Conservation (phyloP, 2,113 vertebrate genomes). For the Aptenodytes patagonicus region DNA sequence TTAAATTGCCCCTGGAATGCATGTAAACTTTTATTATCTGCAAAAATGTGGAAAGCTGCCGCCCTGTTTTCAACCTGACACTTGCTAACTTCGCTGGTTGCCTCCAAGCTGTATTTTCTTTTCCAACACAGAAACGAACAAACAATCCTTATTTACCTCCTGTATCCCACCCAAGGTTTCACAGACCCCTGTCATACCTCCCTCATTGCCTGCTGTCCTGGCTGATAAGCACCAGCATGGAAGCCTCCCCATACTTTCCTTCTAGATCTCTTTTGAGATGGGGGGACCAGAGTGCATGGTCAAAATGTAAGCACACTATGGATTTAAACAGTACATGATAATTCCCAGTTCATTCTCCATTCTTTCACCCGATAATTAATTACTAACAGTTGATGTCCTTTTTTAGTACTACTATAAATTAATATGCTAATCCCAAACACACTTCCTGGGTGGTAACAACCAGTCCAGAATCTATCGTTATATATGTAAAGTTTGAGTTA, state of each 20-base stretch:
- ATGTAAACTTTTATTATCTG: background rate
- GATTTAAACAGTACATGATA: background rate
- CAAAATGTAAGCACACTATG: rapidly evolving
- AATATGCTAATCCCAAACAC: background rate
- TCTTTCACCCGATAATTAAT: background rate
- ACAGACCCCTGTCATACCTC: background rate
- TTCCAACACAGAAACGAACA: background rate
- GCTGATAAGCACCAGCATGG: rapidly evolving
- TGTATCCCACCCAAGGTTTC: background rate
- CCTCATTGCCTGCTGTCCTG: background rate
- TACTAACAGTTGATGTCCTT: background rate
- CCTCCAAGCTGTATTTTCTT: background rate
- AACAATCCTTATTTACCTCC: background rate
- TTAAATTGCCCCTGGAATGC: background rate
- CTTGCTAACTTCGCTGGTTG: background rate
- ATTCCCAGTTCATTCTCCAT: background rate
- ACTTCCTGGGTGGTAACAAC: background rate
- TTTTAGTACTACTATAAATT: background rate
- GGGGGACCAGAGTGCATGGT: rapidly evolving
- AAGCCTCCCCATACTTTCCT: background rate
- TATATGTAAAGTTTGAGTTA: background rate
- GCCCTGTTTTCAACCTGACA: background rate
- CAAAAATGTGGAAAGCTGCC: background rate
- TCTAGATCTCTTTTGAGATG: background rate
- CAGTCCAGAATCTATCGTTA: background rate